Conservation (phyloP, 2,888 invertebrate species). For the Gari tellinella region DNA sequence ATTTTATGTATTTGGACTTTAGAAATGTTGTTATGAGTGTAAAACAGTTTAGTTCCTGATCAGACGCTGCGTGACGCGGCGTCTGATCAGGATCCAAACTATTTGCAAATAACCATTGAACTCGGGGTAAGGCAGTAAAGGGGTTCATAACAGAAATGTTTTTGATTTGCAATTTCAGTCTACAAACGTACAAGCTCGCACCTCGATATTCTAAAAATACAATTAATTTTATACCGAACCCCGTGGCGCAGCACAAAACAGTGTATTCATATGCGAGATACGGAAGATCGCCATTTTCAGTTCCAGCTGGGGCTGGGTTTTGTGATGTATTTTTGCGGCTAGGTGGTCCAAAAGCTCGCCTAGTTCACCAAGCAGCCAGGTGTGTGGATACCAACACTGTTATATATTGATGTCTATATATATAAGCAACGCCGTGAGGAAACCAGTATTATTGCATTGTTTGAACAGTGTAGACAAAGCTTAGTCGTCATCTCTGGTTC, state of each 20-base stretch:
- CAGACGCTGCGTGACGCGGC: too few relatives aligned
- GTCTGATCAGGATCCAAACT: too few relatives aligned
- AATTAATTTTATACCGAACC: constrained; percentile 55
- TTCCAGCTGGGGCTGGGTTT: constrained; percentile 17
- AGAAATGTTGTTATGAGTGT: not conserved
- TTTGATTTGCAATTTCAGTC: constrained; percentile 47
- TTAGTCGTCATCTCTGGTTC: too few relatives aligned
- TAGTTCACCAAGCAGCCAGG: constrained; percentile 41
- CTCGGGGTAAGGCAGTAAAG: too few relatives aligned
- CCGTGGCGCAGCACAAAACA: constrained; percentile 32
- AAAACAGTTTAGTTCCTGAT: not conserved
- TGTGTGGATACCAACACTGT: too few relatives aligned
- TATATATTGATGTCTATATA: not conserved
- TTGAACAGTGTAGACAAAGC: too few relatives aligned
- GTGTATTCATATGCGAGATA: constrained; percentile 35
- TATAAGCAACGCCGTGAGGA: not conserved
- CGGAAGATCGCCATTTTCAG: constrained; percentile 27
- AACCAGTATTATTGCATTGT: too few relatives aligned
- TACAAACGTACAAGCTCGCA: constrained; percentile 55
- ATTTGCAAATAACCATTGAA: too few relatives aligned
- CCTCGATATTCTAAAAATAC: constrained; percentile 39
- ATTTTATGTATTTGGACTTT: too few relatives aligned
- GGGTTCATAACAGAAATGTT: constrained; percentile 42
- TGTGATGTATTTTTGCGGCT: constrained; percentile 46
- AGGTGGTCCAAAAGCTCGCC: constrained; percentile 47